These are phyloP conservation scores for Leptonema lineaticorne DNA, from an alignment of 1,140 invertebrate species.

Conservation along the genomic window DNA sequence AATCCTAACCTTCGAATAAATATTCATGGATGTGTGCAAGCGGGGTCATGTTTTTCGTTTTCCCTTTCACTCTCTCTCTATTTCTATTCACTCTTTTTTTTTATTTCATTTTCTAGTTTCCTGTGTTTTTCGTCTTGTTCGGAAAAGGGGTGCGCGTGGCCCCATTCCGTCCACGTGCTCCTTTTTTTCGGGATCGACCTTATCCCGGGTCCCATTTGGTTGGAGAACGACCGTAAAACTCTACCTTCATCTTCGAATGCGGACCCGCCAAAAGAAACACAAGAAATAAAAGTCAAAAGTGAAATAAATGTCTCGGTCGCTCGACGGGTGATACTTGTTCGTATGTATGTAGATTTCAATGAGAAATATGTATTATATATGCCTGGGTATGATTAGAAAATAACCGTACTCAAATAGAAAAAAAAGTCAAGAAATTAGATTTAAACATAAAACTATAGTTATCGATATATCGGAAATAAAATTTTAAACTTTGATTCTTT, in stretches of 20 bases:
- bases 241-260: slow-evolving; percentile 27
- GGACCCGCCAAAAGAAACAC: slow-evolving; percentile 27
- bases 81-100: background rate
- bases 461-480: too few species aligned
- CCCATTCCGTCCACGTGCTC: slow-evolving; percentile 8
- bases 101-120: background rate
- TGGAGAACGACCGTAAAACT: slow-evolving; percentile 34
- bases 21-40: too few species aligned
- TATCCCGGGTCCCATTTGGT: slow-evolving; percentile 26
- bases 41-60: too few species aligned
- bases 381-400: too few species aligned
- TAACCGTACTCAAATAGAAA: too few species aligned
- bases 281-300: slow-evolving; percentile 38
- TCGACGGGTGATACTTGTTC: background rate
- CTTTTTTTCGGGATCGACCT: background rate
- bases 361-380: background rate
- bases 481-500: too few species aligned
- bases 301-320: slow-evolving; percentile 29
- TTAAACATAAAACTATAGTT: too few species aligned
- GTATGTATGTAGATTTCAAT: background rate
- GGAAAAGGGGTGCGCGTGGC: background rate
- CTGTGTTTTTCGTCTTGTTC: too few species aligned
- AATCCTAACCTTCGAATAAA: background rate
- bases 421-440: too few species aligned
- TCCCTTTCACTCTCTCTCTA: too few species aligned